A percentile compares a stretch with the other conserved stretches of the same genome.
These are phyloP conservation scores for Zophobas morio DNA, from an alignment of 1,140 invertebrate species.

Conservation along the genomic window DNA sequence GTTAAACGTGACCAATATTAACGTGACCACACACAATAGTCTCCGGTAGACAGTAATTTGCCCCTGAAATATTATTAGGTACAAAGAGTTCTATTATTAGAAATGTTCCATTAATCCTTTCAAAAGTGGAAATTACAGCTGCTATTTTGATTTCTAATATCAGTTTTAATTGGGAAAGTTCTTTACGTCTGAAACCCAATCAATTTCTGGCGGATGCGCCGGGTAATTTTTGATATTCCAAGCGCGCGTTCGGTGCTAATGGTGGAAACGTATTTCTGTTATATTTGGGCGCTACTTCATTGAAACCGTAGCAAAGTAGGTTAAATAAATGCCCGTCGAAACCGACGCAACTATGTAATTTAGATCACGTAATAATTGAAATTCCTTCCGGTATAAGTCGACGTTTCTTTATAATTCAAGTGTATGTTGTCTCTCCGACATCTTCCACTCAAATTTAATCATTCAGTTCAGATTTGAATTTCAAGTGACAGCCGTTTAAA, in stretches of 20 bases:
- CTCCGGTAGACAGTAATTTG: too few species aligned
- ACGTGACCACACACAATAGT: too few species aligned
- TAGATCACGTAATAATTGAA: slow-evolving; percentile 39
- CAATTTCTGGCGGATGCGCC: slow-evolving; percentile 34
- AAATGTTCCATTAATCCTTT: not conserved
- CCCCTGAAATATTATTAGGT: too few species aligned
- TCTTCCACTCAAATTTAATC: slow-evolving; percentile 30
- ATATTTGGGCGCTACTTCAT: not conserved
- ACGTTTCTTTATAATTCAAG: slow-evolving; percentile 40
- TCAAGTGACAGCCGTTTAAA: slow-evolving; percentile 32
- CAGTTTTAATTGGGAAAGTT: slow-evolving; percentile 15
- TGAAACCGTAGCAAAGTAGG: slow-evolving; percentile 3
- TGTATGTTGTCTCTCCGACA: slow-evolving; percentile 24
- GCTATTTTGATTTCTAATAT: slow-evolving; percentile 10
- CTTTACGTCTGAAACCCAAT: not conserved
- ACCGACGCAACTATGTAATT: slow-evolving; percentile 15
- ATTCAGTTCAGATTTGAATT: slow-evolving; percentile 34
- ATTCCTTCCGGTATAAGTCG: slow-evolving; percentile 27
- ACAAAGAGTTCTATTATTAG: not conserved
- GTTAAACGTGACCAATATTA: too few species aligned
- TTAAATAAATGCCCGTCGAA: slow-evolving; percentile 21
- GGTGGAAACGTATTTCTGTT: slow-evolving; percentile 7
- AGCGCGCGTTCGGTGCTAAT: slow-evolving; percentile 3
- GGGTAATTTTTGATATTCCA: slow-evolving; percentile 29
- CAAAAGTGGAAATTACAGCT: slow-evolving; percentile 5